Base-by-base conservation (phyloP, 2,113 vertebrate genomes). In the Syngnathus floridae region DNA sequence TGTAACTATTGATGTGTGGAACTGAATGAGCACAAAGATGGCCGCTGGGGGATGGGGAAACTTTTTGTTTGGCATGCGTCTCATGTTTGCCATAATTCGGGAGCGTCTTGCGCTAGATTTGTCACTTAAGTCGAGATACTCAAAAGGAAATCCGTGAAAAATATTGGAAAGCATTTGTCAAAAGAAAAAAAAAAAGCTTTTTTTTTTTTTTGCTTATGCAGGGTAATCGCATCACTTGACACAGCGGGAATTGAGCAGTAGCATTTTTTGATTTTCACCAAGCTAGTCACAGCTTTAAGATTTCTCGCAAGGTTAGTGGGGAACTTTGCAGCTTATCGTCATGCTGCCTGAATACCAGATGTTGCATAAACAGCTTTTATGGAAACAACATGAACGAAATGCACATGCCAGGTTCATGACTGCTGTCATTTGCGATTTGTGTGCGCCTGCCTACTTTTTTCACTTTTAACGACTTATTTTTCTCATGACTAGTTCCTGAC, bases 401-500 rank as follows among this genome's bases (percentile, higher is more conserved):
- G 40, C 38, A 59, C 19, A 59, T 22, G 21, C 57, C 57, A 12
- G 57, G 19, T 59, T 59, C 36, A 38, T 38, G 36, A 8, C 9
- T 19, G 9, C 17, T 19, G 13, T 19, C 36, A 37, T 59, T 7
- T 5, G 26, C 22, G 6, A 55, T 55, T 14, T 55, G 22, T 54
- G 21, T 17, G 45, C 17, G 10, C 16, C 13, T 5, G 0, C 26
- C 54, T 37, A 43, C 48, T 56, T 48, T 66, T 8, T 36, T n/a
- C 40, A 31, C 31, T 41, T 36, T 61, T 60, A 58, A 65, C 54
- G 41, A 22, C 8, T 37, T 58, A 17, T 1, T 7, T 37, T 40
- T 52, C 45, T 46, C 68, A 64, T 57, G 68, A 75, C 75, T 86
- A 97, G 95, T 88, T 93, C 16, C 91, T 97, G 74, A 96, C 94